phyloP scores from a whole-genome alignment of 2,888 invertebrate species.

The Agrochola lota region DNA sequence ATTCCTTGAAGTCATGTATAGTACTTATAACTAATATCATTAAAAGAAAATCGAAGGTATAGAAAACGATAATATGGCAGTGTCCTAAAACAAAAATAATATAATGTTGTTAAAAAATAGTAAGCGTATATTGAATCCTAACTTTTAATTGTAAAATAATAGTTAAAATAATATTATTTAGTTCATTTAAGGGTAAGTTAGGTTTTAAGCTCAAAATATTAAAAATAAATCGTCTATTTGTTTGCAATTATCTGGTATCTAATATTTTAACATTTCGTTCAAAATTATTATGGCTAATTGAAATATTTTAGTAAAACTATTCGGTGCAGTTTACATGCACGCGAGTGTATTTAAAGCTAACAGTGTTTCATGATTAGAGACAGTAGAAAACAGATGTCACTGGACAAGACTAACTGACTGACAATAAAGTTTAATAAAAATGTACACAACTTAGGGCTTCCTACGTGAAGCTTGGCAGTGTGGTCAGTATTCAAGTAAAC shows the following conservation, averaged over 20 bases:
- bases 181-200: slow-evolving; percentile 32
- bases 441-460: neutral
- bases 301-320: slow-evolving; percentile 54
- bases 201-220: slow-evolving; percentile 45
- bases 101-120: slow-evolving; percentile 80
- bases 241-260: slow-evolving; percentile 49
- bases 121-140: slow-evolving; percentile 84
- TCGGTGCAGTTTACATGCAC: slow-evolving; percentile 57
- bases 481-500: too few relatives aligned
- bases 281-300: slow-evolving; percentile 54
- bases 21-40: slow-evolving; percentile 58
- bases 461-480: neutral
- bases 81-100: slow-evolving; percentile 76
- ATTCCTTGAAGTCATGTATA: slow-evolving; percentile 64
- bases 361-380: slow-evolving; percentile 60
- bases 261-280: slow-evolving; percentile 30
- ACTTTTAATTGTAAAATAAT: slow-evolving; percentile 62
- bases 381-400: slow-evolving; percentile 21
- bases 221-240: slow-evolving; percentile 40
- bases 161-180: slow-evolving; percentile 67
- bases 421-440: neutral
- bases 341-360: slow-evolving; percentile 52
- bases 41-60: slow-evolving; percentile 60
- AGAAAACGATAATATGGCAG: slow-evolving; percentile 82
- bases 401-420: neutral